A percentile compares a stretch with the other conserved stretches of the same genome.
These are phyloP conservation scores for Oligia fasciuncula DNA, from an alignment of 2,888 invertebrate species.

Conservation along the genomic window DNA sequence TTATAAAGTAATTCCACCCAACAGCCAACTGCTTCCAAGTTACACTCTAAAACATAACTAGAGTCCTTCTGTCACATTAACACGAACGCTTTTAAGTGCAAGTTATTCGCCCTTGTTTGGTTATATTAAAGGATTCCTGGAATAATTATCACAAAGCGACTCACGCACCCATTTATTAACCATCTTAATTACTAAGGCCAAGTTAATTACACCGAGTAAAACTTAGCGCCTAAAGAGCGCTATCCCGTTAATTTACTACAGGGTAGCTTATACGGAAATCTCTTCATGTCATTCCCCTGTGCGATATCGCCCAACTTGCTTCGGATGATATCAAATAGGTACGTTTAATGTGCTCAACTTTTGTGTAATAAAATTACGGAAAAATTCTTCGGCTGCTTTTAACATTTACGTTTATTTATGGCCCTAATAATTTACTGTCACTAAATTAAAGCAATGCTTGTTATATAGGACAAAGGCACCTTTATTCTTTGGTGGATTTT, in stretches of 20 bases:
- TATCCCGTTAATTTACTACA: conserved; percentile 86
- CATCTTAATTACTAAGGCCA: conserved; percentile 88
- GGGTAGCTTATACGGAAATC: conserved; percentile 80
- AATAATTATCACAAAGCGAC: conserved; percentile 88
- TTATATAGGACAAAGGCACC: conserved; percentile 78
- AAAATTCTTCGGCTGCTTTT: conserved; percentile 84
- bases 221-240: conserved; percentile 86
- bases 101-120: conserved; percentile 84
- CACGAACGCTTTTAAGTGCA: conserved; percentile 76
- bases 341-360: conserved; percentile 83
- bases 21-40: conserved; percentile 72
- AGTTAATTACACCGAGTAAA: conserved; percentile 87
- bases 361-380: conserved; percentile 86
- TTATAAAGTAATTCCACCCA: conserved; percentile 72
- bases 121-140: conserved; percentile 88
- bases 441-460: conserved; percentile 80
- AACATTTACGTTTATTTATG: conserved; percentile 88
- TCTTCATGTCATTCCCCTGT: conserved; percentile 81
- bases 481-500: conserved; percentile 77
- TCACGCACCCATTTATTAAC: conserved; percentile 89
- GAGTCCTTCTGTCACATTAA: conserved; percentile 80
- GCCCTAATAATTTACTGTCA: conserved; percentile 85
- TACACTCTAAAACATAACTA: conserved; percentile 77
- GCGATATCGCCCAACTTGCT: conserved; percentile 78
- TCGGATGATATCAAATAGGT: conserved; percentile 77